Evolutionary conservation across 2,113 vertebrate species (phyloP), one percentile per base, ranked within the genome.

Genomic region (Nothobranchius furzeri): DNA sequence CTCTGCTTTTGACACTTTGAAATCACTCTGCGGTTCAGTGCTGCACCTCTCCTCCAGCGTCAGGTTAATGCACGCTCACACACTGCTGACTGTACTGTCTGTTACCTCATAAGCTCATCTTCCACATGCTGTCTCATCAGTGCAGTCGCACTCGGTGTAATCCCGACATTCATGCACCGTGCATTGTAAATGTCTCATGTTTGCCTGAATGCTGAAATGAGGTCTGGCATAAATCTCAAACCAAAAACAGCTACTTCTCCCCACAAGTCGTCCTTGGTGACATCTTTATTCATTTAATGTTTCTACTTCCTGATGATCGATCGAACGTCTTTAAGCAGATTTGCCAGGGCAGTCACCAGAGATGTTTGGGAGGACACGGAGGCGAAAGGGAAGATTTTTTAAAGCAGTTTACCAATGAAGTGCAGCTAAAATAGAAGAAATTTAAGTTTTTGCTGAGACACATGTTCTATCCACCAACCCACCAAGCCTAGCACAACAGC

Each of bases 21-120:
- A 85, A 72, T 73, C 43, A 1, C 11, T 66, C 42, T 25, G 48
- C 35, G 50, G 58, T 72, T 78, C 24, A 5, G 56, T 5, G 51
- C 57, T 11, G 43, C 11, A 10, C 36, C 71, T 74, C 67, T 46
- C 60, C 67, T 46, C 60, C 69, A 57, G 75, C 0, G 36, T 37
- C 45, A 15, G 36, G 30, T 15, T 2, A 30, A 57, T 25, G 64
- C 46, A 37, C 20, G 35, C 60, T 62, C 70, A 37, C n/a, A 52
- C 58, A 11, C 17, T 35, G 79, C 74, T 76, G 73, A 74, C 64
- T 74, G 71, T 42, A 59, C 56, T 61, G 80, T 75, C 79, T 83
- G 81, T 47, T 86, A 78, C 82, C 87, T 85, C 80, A 64, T 78
- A 76, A 89, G 78, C 88, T 82, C 80, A 70, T 83, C 85, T 78